Base-by-base conservation (phyloP, 2,797 vertebrate genomes). In the Cottoperca gobio region DNA sequence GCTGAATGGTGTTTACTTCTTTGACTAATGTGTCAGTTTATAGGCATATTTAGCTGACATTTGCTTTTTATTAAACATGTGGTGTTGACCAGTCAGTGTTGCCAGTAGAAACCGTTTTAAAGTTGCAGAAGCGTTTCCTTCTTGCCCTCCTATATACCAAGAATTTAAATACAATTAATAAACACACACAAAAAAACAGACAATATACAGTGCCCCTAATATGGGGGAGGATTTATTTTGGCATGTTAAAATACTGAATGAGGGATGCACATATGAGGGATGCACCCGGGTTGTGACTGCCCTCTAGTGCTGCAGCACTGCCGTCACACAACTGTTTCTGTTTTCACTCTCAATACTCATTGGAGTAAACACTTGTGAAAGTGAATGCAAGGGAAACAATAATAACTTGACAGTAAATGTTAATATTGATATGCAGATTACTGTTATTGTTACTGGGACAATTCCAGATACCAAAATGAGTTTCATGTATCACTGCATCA, bases 221-320 rank as follows among this genome's bases (percentile, higher is more conserved):
- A 39, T 23, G 10, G 11, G 33, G 9, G 8, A 52, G 35, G 24
- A 76, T 76, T 74, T 63, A 50, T 69, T 60, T 59, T 53, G 24
- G n/a, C 40, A 28, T 52, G 39, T 40, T 42, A 60, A 74, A 80
- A 71, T 13, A n/a, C 23, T 61, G 14, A 66, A 79, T 66, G 50
- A 79, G 57, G 0, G 9, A 33, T 49, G 39, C 61, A 64, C 21
- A 49, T 40, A 74, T 55, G 24, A 65, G 28, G 16, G 70, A 21
- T 21, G n/a, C 1, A 3, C 33, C 57, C 1, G 0, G 46, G 16
- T 11, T 35, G 19, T 1, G 66, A 60, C 58, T 66, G 70, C 64
- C 73, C 68, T 81, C 90, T 86, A 68, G 82, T 68, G 89, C 66
- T 12, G 7, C 1, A 31, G 40, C 4, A 0, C 9, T 37, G 57